phyloP scores from a whole-genome alignment of 2,888 invertebrate genomes.

The Augiades crinisus region DNA sequence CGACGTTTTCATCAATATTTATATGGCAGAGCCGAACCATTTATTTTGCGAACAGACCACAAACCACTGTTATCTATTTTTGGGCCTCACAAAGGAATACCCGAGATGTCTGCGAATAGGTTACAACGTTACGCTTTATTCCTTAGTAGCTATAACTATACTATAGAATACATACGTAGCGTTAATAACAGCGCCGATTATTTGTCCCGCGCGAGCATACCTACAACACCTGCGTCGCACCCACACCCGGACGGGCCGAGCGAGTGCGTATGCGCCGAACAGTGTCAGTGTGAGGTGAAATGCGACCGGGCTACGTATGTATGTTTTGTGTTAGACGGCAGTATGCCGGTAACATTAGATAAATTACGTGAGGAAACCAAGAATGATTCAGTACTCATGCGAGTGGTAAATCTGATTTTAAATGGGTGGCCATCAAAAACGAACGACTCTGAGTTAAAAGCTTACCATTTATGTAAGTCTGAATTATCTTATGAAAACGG shows the following conservation, averaged over 20 bases:
- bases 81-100: constrained; percentile 12
- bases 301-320: constrained; percentile 2
- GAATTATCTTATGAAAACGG: constrained; percentile 30
- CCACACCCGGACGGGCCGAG: not conserved
- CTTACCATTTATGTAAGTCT: constrained; percentile 24
- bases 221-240: not conserved
- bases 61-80: constrained; percentile 36
- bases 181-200: constrained; percentile 1
- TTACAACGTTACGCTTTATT: constrained; percentile 38
- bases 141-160: constrained; percentile 36
- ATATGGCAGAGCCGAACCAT: not conserved
- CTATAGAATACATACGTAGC: constrained; percentile 3
- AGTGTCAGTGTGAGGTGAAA: not conserved
- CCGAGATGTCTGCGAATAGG: constrained; percentile 34
- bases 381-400: not conserved
- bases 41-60: constrained; percentile 34
- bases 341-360: not conserved
- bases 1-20: constrained; percentile 33
- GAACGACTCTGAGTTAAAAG: constrained; percentile 31
- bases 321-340: not conserved
- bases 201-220: not conserved
- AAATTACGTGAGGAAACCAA: not conserved
- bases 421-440: constrained; percentile 6
- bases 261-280: constrained; percentile 3
- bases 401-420: not conserved